Base-by-base conservation (phyloP, 92 coral and sea anemone species). In the Plumapathes pennacea region DNA sequence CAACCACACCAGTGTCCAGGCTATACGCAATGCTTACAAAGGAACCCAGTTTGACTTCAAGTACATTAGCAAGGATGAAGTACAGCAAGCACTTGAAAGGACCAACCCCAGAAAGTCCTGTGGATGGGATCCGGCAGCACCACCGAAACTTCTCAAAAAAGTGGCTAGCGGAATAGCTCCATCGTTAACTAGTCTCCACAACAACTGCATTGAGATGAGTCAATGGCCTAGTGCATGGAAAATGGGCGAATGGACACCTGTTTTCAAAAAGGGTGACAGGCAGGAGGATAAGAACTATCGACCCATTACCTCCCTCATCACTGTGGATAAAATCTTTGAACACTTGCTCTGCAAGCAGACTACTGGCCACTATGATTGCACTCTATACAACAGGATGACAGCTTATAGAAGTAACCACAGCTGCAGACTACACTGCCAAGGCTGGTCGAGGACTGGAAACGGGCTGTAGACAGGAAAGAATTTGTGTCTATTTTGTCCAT, bases 181-280 rank as follows among this genome's bases (percentile, higher is more conserved):
- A 42, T 64, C 80, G 5, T 33, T 72, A n/a, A 72, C 76, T 21
- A 58, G 42, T 1, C 60, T 72, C 3, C 67, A 65, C 42, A 81
- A 72, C 46, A 59, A 32, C 37, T 72, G 81, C 31, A 72, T 45
- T 26, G 54, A 44, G 5, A 22, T 11, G 20, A 20, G 64, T 23
- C 36, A 68, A 40, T 59, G 77, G 82, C 78, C 74, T 0, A 5
- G 32, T 5, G 74, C 30, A 38, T 41, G 69, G 67, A 69, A 64
- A 38, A 66, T 40, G 47, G 77, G 77, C 13, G 79, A 64, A 46
- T 72, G 81, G 81, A 72, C 65, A 13, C 74, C 66, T 3, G 74
- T 39, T 10, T 55, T 49, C 11, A 57, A 64, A 44, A 66, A 62
- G 33, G 81, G 74, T 2, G 76, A 67, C 20, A 50, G 39, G 26